These are phyloP conservation scores for Polymixis flavicincta DNA, from an alignment of 2,888 invertebrate genomes.

Conservation along the genomic window DNA sequence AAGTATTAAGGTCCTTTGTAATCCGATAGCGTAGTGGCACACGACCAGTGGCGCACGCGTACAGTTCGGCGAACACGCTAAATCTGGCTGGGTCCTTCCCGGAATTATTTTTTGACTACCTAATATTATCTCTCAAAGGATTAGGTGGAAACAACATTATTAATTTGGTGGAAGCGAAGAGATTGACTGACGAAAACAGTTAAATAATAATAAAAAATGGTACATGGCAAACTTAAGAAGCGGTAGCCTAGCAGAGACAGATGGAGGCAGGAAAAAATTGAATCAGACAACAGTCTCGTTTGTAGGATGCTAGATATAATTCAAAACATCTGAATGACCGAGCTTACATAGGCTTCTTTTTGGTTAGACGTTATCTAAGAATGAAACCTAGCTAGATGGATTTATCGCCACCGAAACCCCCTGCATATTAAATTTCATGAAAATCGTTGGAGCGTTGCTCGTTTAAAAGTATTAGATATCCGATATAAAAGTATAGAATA, in stretches of 20 bases:
- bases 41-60: slow-evolving; percentile 70
- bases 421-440: no score
- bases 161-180: neutral
- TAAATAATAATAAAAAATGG: neutral
- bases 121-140: slow-evolving; percentile 25
- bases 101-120: slow-evolving; percentile 73
- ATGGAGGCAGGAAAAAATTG: neutral
- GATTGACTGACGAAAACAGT: no score
- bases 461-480: no score
- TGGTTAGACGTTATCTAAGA: no score
- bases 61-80: slow-evolving; percentile 74
- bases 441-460: no score
- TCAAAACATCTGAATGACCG: no score
- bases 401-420: no score
- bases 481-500: no score
- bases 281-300: neutral
- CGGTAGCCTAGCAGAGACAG: no score
- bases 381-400: no score
- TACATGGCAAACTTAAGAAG: neutral
- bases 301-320: neutral
- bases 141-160: slow-evolving; percentile 17
- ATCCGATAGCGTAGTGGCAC: slow-evolving; percentile 71
- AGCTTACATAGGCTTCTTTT: no score
- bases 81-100: slow-evolving; percentile 72
- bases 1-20: slow-evolving; percentile 61